Conservation (phyloP, 1,140 invertebrate genomes). For the Aethina tumida region DNA sequence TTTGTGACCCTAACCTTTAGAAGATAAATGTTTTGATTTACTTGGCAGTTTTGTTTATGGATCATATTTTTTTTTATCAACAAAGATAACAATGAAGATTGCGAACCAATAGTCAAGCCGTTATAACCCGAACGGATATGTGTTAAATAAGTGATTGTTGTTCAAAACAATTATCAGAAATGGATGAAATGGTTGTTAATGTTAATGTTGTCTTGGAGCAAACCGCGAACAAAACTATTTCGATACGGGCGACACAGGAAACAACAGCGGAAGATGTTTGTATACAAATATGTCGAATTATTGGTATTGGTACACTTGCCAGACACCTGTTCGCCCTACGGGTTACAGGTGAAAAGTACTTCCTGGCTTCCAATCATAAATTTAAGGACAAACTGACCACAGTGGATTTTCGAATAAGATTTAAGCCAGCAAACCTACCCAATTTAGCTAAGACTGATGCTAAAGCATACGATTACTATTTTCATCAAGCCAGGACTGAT, state of each 20-base stretch:
- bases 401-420: constrained; percentile 68
- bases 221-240: constrained; percentile 31
- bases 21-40: too few species aligned
- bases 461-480: constrained; percentile 74
- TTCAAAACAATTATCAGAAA: too few species aligned
- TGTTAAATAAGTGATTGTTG: too few species aligned
- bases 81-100: too few species aligned
- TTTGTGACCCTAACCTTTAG: too few species aligned
- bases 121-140: too few species aligned
- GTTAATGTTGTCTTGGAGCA: constrained; percentile 31
- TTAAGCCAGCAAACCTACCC: constrained; percentile 55
- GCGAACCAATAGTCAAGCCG: too few species aligned
- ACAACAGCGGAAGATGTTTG: constrained; percentile 59
- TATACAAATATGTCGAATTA: constrained; percentile 53
- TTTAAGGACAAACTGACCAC: constrained; percentile 41
- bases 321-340: constrained; percentile 66
- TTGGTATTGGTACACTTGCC: constrained; percentile 63
- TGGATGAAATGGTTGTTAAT: constrained; percentile 22
- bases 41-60: too few species aligned
- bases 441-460: constrained; percentile 57
- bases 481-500: constrained; percentile 72
- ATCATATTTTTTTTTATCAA: too few species aligned
- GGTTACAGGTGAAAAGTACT: constrained; percentile 47
- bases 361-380: constrained; percentile 50
- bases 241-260: constrained; percentile 28